phyloP scores from a whole-genome alignment of 1,140 invertebrate genomes.

The Drosophila nasuta region DNA sequence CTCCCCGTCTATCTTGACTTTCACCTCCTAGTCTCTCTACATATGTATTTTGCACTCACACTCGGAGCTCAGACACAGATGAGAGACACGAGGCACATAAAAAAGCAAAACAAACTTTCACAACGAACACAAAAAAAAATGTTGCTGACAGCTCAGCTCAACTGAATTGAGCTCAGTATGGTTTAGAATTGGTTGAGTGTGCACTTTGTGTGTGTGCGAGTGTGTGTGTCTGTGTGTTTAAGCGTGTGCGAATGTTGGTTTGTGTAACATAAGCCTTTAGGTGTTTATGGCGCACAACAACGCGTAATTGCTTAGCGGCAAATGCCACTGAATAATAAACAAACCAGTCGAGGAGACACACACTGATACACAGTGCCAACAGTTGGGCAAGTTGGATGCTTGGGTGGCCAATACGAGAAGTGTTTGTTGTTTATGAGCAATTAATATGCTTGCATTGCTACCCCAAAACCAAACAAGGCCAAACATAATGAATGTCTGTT shows the following conservation, averaged over 20 bases:
- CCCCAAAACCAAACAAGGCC: constrained; percentile 32
- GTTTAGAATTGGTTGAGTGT: constrained; percentile 34
- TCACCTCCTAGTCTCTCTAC: too few relatives aligned
- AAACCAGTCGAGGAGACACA: constrained; percentile 29
- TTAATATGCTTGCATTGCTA: constrained; percentile 61
- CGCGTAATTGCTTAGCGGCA: constrained; percentile 69
- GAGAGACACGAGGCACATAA: constrained; percentile 39
- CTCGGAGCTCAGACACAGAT: neutral
- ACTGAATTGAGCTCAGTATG: constrained; percentile 30
- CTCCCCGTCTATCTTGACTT: constrained; percentile 11
- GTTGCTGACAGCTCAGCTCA: constrained; percentile 65
- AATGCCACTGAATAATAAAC: constrained; percentile 73
- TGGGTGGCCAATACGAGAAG: neutral
- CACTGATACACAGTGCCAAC: constrained; percentile 13
- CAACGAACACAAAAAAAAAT: constrained; percentile 32
- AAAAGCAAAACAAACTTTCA: constrained; percentile 62
- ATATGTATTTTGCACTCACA: neutral
- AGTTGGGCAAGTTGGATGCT: neutral
- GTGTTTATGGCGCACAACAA: constrained; percentile 64
- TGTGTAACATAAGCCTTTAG: constrained; percentile 68
- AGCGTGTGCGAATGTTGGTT: constrained; percentile 24
- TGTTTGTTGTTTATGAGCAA: constrained; percentile 65
- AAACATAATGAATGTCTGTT: constrained; percentile 39
- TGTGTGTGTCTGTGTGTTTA: neutral
- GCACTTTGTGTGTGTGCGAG: neutral